phyloP scores from a whole-genome alignment of 2,113 vertebrate species.

The Scomber scombrus region DNA sequence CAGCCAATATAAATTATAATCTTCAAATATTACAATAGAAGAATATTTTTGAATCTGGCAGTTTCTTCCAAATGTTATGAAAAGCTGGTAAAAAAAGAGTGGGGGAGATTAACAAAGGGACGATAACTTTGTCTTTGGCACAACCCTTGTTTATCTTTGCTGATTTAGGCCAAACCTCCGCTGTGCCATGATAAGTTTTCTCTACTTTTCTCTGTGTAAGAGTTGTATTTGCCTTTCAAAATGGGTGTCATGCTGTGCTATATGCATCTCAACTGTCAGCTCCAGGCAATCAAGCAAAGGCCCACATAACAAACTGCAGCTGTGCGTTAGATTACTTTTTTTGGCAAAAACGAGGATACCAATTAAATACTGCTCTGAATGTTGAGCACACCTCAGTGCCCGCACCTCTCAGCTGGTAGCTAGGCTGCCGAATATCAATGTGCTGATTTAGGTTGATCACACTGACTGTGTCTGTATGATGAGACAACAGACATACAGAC shows the following conservation, averaged over 20 bases:
- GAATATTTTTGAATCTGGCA: neutral
- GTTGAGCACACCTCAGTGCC: conserved; percentile 32
- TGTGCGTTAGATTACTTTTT: conserved; percentile 55
- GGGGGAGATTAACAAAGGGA: neutral
- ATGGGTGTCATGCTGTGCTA: conserved; percentile 12
- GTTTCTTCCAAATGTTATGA: neutral
- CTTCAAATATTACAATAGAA: neutral
- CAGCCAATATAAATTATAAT: neutral
- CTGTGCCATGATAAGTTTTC: conserved; percentile 2
- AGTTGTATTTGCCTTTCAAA: conserved; percentile 25
- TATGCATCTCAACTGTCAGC: conserved; percentile 31
- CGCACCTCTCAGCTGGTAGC: neutral
- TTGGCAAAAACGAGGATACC: conserved; percentile 22
- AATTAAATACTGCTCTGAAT: conserved; percentile 42
- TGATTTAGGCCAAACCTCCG: conserved; percentile 22
- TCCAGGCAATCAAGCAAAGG: conserved; percentile 24
- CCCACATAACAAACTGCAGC: conserved; percentile 41
- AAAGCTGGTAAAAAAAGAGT: neutral
- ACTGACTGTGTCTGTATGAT: neutral
- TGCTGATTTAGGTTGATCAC: conserved; percentile 29
- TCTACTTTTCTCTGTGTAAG: neutral
- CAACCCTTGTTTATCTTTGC: neutral
- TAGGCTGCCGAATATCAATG: neutral
- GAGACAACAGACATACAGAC: neutral
- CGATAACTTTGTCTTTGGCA: neutral